Evolutionary conservation across 1,140 invertebrate genomes (phyloP).

Genomic region (Whitmania pigra): DNA sequence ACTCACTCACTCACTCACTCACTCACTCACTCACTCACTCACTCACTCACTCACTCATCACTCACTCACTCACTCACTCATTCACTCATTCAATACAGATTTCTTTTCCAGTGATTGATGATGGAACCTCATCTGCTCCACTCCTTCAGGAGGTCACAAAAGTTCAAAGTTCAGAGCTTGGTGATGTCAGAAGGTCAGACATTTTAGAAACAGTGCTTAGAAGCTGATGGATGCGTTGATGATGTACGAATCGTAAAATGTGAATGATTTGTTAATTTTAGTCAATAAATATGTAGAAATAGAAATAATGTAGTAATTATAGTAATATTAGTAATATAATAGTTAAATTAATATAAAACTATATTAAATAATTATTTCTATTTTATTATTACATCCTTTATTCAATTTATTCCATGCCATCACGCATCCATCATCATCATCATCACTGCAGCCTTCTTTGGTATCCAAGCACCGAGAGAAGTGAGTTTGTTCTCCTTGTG

Average conservation of each 20-base stretch:
- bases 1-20: no score
- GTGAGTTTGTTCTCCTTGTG: constrained; percentile 57
- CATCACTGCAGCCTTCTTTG: constrained; percentile 47
- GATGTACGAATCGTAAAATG: no score
- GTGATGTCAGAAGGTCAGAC: constrained; percentile 58
- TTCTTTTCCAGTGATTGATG: constrained; percentile 28
- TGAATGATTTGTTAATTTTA: not conserved
- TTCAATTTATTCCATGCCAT: no score
- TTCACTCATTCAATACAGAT: not conserved
- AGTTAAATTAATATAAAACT: no score
- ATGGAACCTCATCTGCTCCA: constrained; percentile 32
- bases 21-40: no score
- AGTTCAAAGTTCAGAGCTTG: constrained; percentile 44
- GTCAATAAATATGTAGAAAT: not conserved
- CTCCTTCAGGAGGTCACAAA: constrained; percentile 37
- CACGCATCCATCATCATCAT: not conserved
- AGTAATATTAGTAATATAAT: not conserved
- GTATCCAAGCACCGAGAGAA: constrained; percentile 62
- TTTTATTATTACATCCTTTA: no score
- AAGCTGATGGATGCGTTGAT: no score
- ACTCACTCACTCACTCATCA: no score
- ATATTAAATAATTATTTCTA: no score
- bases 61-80: no score
- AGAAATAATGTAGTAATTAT: not conserved
- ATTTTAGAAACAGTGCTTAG: not conserved